These are phyloP conservation scores for Dexiosoma caninum DNA, from an alignment of 2,888 invertebrate species.

Conservation along the genomic window DNA sequence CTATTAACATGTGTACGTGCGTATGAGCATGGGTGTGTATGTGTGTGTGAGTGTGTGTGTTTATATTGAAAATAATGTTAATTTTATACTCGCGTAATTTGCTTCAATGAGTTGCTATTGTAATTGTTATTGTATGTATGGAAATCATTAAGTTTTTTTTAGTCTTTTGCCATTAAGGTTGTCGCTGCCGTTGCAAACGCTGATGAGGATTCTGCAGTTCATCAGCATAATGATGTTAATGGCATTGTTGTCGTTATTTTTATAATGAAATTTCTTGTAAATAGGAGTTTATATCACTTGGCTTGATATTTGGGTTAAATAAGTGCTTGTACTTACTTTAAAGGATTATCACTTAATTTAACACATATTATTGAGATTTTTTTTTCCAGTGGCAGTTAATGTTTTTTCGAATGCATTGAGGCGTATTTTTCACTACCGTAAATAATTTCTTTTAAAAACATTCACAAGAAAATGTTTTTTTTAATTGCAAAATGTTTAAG, in stretches of 20 bases:
- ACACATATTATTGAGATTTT: constrained; percentile 25
- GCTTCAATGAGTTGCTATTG: constrained; percentile 53
- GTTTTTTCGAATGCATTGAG: background rate
- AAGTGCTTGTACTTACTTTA: constrained; percentile 16
- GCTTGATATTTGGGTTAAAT: constrained; percentile 6
- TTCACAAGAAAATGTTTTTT: too few species aligned
- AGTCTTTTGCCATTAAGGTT: constrained; percentile 9
- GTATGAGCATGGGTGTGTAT: background rate
- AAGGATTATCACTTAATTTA: constrained; percentile 60
- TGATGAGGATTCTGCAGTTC: constrained; percentile 6
- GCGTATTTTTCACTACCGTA: background rate
- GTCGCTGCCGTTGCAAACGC: background rate
- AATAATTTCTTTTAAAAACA: too few species aligned
- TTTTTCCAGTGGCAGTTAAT: background rate
- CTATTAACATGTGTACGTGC: background rate
- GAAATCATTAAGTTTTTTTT: constrained; percentile 50
- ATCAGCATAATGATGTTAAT: constrained; percentile 13
- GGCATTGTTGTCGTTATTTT: constrained; percentile 4
- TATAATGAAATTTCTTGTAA: constrained; percentile 5
- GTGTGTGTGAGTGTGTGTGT: background rate
- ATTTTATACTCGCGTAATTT: constrained; percentile 53
- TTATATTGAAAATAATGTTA: constrained; percentile 41
- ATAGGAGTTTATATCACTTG: constrained; percentile 8
- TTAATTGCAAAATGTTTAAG: too few species aligned
- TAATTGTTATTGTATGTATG: constrained; percentile 55